Percentiles rank a stretch among this genome's conserved stretches.
phyloP scores from a whole-genome alignment of 2,888 invertebrate species.

The Microplitis manilae region DNA sequence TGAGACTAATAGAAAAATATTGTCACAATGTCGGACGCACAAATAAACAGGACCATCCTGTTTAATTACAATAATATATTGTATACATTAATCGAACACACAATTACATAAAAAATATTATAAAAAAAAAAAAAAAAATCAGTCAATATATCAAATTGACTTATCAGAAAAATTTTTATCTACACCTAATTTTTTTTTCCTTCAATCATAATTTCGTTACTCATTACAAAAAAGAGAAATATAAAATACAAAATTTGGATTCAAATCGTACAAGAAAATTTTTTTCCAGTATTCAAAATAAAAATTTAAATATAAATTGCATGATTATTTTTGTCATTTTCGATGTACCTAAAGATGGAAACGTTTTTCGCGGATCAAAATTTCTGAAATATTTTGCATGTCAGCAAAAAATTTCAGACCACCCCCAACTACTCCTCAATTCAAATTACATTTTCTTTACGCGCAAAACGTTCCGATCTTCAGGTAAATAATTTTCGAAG shows the following conservation, averaged over 20 bases:
- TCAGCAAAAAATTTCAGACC: too few species aligned
- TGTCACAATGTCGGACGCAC: conserved; percentile 52
- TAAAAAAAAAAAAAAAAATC: neutral
- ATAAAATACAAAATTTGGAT: neutral
- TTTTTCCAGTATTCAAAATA: neutral
- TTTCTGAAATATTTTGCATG: too few species aligned
- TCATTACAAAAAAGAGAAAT: neutral
- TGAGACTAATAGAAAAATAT: conserved; percentile 65
- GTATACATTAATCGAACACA: neutral
- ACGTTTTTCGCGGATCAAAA: too few species aligned
- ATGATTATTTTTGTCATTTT: neutral
- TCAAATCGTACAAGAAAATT: neutral
- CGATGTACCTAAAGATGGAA: too few species aligned
- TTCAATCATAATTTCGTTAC: too few species aligned
- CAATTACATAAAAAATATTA: neutral
- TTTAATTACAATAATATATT: conserved; percentile 11
- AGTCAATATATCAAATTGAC: neutral
- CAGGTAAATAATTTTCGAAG: neutral
- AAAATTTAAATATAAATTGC: neutral
- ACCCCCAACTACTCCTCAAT: too few species aligned
- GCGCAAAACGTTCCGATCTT: too few species aligned
- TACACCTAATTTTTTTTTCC: neutral
- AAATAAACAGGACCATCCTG: conserved; percentile 1
- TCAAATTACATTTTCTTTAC: too few species aligned
- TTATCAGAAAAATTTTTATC: neutral